Percentiles rank a stretch among this genome's conserved stretches.
Evolutionary conservation across 2,113 vertebrate species (phyloP).

Genomic region (Rhinoderma darwinii): DNA sequence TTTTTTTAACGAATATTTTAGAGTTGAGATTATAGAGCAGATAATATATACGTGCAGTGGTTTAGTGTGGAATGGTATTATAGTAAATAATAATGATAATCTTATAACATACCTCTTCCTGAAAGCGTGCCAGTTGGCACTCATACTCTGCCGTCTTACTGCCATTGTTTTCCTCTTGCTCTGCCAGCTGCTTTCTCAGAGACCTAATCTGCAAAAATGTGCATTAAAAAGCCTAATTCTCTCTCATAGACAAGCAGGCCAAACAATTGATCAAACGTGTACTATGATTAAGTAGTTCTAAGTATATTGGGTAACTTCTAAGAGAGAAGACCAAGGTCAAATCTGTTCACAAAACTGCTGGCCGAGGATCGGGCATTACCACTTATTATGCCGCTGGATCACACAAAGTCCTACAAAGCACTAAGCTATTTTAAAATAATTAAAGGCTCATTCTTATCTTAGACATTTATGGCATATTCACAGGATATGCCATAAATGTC

Average conservation of each 20-base stretch:
- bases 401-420: too few species aligned
- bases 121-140: conserved; percentile 82
- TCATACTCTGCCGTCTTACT: conserved; percentile 84
- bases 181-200: conserved; percentile 79
- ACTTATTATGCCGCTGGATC: background rate
- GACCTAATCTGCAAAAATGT: conserved; percentile 71
- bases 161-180: conserved; percentile 75
- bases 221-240: background rate
- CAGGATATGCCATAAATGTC: too few species aligned
- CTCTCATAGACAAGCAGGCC: background rate
- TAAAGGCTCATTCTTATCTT: too few species aligned
- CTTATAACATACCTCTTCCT: conserved; percentile 81
- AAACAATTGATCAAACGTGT: background rate
- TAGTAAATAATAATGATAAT: background rate
- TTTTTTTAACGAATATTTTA: background rate
- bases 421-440: too few species aligned
- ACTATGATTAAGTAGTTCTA: background rate
- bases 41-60: background rate
- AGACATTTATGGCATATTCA: too few species aligned
- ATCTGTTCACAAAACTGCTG: background rate
- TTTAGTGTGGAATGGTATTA: too few species aligned
- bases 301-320: background rate
- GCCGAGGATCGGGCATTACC: background rate
- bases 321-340: background rate
- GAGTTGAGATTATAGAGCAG: background rate